These are phyloP conservation scores for Piscicola geometra DNA, from an alignment of 2,888 invertebrate species.

Conservation along the genomic window DNA sequence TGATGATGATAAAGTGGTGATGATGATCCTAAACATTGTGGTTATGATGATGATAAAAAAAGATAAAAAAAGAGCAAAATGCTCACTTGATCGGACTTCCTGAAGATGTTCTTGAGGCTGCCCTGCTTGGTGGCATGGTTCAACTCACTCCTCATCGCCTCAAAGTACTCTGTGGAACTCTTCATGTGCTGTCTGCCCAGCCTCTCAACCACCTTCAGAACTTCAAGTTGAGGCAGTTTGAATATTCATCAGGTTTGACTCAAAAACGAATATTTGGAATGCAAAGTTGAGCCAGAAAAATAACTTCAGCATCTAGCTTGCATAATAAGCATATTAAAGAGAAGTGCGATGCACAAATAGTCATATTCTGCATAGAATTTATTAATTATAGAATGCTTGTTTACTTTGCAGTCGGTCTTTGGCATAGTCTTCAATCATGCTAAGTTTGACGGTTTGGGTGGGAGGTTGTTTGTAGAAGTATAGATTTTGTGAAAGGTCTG, in stretches of 20 bases:
- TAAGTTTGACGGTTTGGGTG: conserved; percentile 67
- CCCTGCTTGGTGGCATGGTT: conserved; percentile 28
- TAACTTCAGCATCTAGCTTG: too few species aligned
- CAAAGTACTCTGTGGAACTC: conserved; percentile 48
- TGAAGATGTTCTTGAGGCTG: conserved; percentile 14
- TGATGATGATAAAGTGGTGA: not conserved
- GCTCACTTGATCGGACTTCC: not conserved
- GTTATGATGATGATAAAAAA: not conserved
- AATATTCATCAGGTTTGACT: not conserved
- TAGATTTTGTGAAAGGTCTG: conserved; percentile 42
- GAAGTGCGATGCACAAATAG: too few species aligned
- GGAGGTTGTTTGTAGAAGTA: conserved; percentile 73
- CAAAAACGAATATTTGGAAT: not conserved
- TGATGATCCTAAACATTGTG: not conserved
- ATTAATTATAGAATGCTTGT: too few species aligned
- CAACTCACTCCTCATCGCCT: conserved; percentile 48
- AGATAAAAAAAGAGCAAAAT: not conserved
- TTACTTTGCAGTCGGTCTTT: conserved; percentile 71
- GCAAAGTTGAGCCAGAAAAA: too few species aligned
- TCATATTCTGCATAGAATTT: too few species aligned
- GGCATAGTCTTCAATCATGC: conserved; percentile 82
- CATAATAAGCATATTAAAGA: too few species aligned
- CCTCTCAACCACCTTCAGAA: conserved; percentile 72
- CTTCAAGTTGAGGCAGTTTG: conserved; percentile 44
- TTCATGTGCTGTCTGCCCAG: conserved; percentile 59